Evolutionary conservation across 1,140 invertebrate species (phyloP).

Genomic region (Phymorhynchus buccinoides): DNA sequence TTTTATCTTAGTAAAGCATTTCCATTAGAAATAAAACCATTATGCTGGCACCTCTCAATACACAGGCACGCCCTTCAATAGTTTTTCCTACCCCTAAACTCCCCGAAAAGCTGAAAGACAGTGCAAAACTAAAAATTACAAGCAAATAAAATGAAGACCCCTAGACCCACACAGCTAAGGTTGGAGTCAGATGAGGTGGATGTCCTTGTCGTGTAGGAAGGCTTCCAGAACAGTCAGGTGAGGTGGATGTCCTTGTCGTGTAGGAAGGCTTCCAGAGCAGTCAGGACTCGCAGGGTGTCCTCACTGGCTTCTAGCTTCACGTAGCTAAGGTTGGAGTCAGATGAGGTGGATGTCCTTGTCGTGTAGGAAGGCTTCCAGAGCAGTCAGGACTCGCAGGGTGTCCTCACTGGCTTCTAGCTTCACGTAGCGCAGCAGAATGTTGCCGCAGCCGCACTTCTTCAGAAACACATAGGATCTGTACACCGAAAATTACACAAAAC

Average conservation of each 20-base stretch:
- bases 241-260: background rate
- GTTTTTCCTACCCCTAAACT: too few relatives aligned
- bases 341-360: background rate
- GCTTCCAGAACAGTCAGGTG: too few relatives aligned
- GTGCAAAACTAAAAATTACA: background rate
- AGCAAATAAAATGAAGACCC: background rate
- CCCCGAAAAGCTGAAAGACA: background rate
- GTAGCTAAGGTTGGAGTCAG: constrained; percentile 33
- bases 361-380: constrained; percentile 28
- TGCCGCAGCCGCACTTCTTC: constrained; percentile 46
- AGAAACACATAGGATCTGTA: constrained; percentile 41
- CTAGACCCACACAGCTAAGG: too few relatives aligned
- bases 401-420: constrained; percentile 46
- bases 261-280: constrained; percentile 31
- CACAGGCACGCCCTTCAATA: background rate
- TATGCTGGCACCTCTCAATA: too few relatives aligned
- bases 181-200: too few relatives aligned
- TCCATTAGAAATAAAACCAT: too few relatives aligned
- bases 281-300: constrained; percentile 39
- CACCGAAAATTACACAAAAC: background rate
- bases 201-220: too few relatives aligned
- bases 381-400: constrained; percentile 34
- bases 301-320: constrained; percentile 46
- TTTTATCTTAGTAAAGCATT: too few relatives aligned
- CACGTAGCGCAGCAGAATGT: constrained; percentile 45